Base-by-base conservation (phyloP, 64 coral and sea anemone species). In the Trachythela sp. region DNA sequence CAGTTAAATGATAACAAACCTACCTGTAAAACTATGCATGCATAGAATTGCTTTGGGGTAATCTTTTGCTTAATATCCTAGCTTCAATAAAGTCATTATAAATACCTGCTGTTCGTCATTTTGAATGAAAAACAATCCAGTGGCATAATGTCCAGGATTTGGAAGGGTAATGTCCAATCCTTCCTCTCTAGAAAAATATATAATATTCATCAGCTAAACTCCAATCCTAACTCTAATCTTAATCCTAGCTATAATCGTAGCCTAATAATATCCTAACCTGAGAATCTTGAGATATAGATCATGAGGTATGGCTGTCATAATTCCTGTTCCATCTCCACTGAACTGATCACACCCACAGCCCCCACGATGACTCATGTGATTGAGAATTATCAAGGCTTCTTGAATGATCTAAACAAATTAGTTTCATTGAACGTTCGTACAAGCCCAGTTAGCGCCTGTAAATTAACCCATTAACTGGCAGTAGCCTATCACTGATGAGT, bases 281-380 rank as follows among this genome's bases (percentile, higher is more conserved):
- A 94, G 88, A 52, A 94, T 40, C 27, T 89, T 94, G 30, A 88
- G 92, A 34, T 94, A 97, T 48, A 94, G 88, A 37, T 92, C 90
- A 72, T 97, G 95, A 54, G 95, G 95, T 70, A 94, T 91, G 49
- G 85, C 92, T 48, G 95, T 92, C 95, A 97, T 97, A 45, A 97
- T 94, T 11, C 95, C 95, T 50, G 95, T 93, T 30, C 95, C 95
- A 92, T 97, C 95, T 17, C 95, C 95, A 40, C 90, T 94, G 50
- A 91, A 94, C 36, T 92, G 88, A 43, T 97, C 95, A 86, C 88
- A 94, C 20, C 95, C 95, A 92, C 91, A 92, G 29, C 92, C 95
- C 15, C 95, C 95, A 31, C 95, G 86, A 39, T 97, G 95, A 32
- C 92, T 97, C 95, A 97, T 97, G 32, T 93, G 83, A 31, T 92